A percentile compares a stretch with the other conserved stretches of the same genome.
Conservation (phyloP, 2,113 vertebrate species). For the Alexandromys fortis region DNA sequence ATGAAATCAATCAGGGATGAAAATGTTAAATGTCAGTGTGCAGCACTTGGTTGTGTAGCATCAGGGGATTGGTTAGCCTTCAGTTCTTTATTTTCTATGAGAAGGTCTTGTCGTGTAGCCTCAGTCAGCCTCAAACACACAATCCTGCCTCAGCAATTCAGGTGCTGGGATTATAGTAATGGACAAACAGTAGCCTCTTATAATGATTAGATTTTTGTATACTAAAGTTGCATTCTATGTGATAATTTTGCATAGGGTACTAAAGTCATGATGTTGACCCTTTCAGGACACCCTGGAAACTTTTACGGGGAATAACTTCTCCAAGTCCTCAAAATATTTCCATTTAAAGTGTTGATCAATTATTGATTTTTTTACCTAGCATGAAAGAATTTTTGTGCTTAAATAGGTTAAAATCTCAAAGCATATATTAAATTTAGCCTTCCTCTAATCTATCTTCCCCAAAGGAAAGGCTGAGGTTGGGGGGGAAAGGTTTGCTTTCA, state of each 20-base stretch:
- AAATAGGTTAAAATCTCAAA: neutral
- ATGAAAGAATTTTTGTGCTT: slow-evolving; percentile 38
- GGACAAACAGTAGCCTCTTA: neutral
- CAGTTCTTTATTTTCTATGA: neutral
- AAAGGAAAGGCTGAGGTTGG: neutral
- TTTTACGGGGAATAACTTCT: slow-evolving; percentile 29
- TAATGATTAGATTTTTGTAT: neutral
- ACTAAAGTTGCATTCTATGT: slow-evolving; percentile 1
- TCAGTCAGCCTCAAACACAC: neutral
- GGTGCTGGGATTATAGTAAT: neutral
- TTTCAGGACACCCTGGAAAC: neutral
- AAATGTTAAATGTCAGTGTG: neutral
- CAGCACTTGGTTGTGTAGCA: neutral
- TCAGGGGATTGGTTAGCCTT: neutral
- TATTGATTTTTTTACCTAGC: slow-evolving; percentile 1
- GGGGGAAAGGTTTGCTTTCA: neutral
- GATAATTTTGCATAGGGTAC: neutral
- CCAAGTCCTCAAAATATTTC: slow-evolving; percentile 3
- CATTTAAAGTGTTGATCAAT: slow-evolving; percentile 1
- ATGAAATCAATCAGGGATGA: slow-evolving; percentile 15
- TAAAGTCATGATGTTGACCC: neutral
- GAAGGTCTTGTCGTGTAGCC: neutral
- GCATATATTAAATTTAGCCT: neutral
- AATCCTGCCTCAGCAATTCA: neutral
- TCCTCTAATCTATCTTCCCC: neutral